Evolutionary conservation across 1,140 invertebrate species (phyloP), one percentile per base, ranked within the genome.

Genomic region (Coptotermes formosanus): DNA sequence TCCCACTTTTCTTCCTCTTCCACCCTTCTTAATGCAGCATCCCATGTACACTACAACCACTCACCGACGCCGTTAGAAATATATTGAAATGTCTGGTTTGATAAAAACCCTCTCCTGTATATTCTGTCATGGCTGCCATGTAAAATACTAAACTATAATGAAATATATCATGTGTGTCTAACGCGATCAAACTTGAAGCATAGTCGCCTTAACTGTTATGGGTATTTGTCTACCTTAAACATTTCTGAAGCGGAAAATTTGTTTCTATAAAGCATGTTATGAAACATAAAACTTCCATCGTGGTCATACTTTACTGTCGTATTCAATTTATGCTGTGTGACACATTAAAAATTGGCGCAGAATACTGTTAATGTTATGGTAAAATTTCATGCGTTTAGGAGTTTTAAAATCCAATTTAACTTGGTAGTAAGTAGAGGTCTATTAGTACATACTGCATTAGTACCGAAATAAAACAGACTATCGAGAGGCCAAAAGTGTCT

Each of bases 1-100:
- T 75, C 44, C 83, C 52, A n/a, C 83, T 84, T 48, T 16, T 52
- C 9, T 30, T 30, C 23, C 45, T n/a, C 21, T 52, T 84, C 83
- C 83, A 48, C 30, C 83, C 48, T 52, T 52, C 83, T 84, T 84
- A 84, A 84, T 84, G 83, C 83, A 52, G 14, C 83, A 59, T 84
- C 83, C 45, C 45, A 84, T 75, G 64, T 30, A 75, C 38, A 38
- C 38, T 38, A 38, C 64, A 75, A 12, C n/a, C 64, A 75, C 64
- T 75, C 64, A 75, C 64, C 64, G 64, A 75, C 64, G 64, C 64
- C 64, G 64, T 75, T 75, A 75, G 64, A 75, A 75, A 75, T 64
- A 75, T 75, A 75, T 75, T 75, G 64, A 75, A 75, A 75, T 75
- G 64, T 75, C 64, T 75, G n/a, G 64, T 75, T 30, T 75, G 64